Base-by-base conservation (phyloP, 2,797 vertebrate species). In the Peromyscus melanophrys region DNA sequence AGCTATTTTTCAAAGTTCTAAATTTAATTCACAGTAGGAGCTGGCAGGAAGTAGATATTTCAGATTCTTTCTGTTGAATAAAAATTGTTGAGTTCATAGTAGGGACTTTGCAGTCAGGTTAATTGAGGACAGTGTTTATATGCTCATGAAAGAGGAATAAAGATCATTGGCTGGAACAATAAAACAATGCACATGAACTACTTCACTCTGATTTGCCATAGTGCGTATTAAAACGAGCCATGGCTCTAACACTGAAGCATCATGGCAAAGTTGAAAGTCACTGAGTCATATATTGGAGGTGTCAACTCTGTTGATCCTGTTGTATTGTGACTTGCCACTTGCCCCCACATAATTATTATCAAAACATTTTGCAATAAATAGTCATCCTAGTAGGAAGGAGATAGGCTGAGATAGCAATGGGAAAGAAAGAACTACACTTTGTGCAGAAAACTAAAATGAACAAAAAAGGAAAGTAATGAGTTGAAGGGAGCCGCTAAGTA, bases 401-500 rank as follows among this genome's bases (percentile, higher is more conserved):
- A 37, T 49, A 55, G 13, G 13, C 5, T 40, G 25, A 57, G 25
- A 31, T 31, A 19, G 49, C 37, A 8, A 29, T 73, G 37, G 31
- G 40, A 89, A 25, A 31, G n/a, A 2, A 52, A 19, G 34, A 55
- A 55, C 4, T 31, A 40, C 2, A 61, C 13, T 83, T 92, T 94
- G 31, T 82, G 37, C 76, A 76, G 84, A 76, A 40, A 96, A 73
- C 55, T 92, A 43, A 94, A 92, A 90, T 81, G 17, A 95, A 97
- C 73, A 83, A 71, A 9, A 90, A 87, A 65, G 27, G 65, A 82
- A 95, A 96, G 29, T 19, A 34, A 94, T 97, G 57, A 75, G 85
- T 90, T 89, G 59, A 98, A 98, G 96, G 98, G 95, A 46, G 89
- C 29, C 3, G 6, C 90, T 92, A 86, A 97, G 92, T 89, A 94